A percentile compares a stretch with the other conserved stretches of the same genome.
phyloP scores from a whole-genome alignment of 2,113 vertebrate species.

The Nesogale talazaci region DNA sequence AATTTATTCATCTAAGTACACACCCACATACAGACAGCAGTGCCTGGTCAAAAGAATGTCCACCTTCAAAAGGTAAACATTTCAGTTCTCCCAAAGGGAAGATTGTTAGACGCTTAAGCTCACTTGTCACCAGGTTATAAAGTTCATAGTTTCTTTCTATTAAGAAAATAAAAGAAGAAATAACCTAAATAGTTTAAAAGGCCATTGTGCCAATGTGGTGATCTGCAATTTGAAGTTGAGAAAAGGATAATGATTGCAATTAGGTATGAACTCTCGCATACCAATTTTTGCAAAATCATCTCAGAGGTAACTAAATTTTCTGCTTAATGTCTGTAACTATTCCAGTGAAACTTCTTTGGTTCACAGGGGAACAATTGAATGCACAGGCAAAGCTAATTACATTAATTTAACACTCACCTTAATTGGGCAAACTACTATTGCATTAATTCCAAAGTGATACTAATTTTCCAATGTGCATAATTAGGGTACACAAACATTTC shows the following conservation, averaged over 20 bases:
- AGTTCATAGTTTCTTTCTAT: background rate
- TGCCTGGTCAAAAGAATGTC: background rate
- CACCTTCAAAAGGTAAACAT: background rate
- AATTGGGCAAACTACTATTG: background rate
- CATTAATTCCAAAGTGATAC: slow-evolving; percentile 58
- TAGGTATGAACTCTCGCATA: background rate
- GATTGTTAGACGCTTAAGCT: background rate
- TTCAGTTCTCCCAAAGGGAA: background rate
- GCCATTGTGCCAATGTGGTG: accelerated
- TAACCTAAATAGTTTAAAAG: background rate
- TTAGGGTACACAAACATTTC: slow-evolving; percentile 32
- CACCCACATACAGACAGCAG: no score
- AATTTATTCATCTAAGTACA: background rate
- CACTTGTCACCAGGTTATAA: background rate
- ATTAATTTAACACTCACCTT: slow-evolving; percentile 38
- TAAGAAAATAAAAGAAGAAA: background rate
- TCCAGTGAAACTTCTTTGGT: background rate
- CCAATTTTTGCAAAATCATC: background rate
- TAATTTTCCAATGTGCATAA: slow-evolving; percentile 22
- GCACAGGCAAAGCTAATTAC: background rate
- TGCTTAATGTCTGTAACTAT: slow-evolving; percentile 27
- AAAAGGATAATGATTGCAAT: background rate
- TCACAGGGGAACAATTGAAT: background rate
- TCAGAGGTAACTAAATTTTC: background rate
- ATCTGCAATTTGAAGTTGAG: background rate